Percentiles rank a stretch among this genome's conserved stretches.
These are phyloP conservation scores for Bombus polaris DNA, from an alignment of 1,140 invertebrate genomes.

Conservation along the genomic window DNA sequence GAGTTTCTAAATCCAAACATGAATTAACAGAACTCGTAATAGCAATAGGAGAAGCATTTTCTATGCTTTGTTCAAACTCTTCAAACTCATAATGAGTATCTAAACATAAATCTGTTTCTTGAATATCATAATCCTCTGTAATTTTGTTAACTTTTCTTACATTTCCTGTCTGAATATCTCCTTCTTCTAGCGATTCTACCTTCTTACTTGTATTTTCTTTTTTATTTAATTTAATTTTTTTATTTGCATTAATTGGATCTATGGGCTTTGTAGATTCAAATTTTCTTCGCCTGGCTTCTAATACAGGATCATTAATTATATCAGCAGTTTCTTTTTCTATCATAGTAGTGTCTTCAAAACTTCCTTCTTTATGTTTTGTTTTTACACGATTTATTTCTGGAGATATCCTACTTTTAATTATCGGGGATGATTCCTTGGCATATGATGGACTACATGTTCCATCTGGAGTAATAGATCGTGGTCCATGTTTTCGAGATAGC, in stretches of 20 bases:
- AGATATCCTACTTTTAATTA: constrained; percentile 48
- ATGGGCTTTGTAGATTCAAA: constrained; percentile 78
- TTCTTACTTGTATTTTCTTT: constrained; percentile 62
- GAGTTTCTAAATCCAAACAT: constrained; percentile 62
- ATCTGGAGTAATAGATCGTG: constrained; percentile 62
- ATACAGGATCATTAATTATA: constrained; percentile 69
- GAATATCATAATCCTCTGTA: constrained; percentile 48
- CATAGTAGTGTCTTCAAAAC: constrained; percentile 37
- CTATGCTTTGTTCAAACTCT: constrained; percentile 61
- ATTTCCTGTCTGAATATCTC: constrained; percentile 41
- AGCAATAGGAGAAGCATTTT: constrained; percentile 55
- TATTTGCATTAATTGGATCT: constrained; percentile 74
- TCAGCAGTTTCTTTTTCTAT: constrained; percentile 57
- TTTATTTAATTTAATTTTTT: constrained; percentile 79
- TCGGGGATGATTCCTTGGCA: constrained; percentile 54
- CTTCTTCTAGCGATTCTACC: constrained; percentile 43
- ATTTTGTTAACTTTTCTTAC: constrained; percentile 48
- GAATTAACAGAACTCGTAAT: constrained; percentile 56
- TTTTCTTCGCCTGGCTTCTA: constrained; percentile 78
- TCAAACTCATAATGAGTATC: constrained; percentile 69
- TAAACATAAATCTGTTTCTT: constrained; percentile 63
- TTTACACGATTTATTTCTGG: constrained; percentile 60
- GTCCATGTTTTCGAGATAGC: constrained; percentile 55
- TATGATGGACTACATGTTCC: constrained; percentile 30
- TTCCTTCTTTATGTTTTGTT: constrained; percentile 62